Evolutionary conservation across 2,888 invertebrate species (phyloP).

Genomic region (Tenthredo mesomela): DNA sequence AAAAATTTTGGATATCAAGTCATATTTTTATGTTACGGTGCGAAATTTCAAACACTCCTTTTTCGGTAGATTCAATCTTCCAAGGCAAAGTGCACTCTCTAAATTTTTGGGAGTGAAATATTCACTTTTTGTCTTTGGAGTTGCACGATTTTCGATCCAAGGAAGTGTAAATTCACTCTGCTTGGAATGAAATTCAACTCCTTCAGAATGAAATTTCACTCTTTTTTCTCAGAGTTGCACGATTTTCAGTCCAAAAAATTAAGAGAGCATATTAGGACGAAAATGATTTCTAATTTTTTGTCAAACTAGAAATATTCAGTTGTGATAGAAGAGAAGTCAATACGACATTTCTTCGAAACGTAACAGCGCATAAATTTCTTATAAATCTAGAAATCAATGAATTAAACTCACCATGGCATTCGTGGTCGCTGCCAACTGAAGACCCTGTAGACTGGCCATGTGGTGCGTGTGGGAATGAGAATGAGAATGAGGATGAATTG

Average conservation of each 20-base stretch:
- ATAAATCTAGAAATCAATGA: neutral
- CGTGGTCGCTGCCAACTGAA: conserved; percentile 81
- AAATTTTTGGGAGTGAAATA: too few species aligned
- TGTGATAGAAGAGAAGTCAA: neutral
- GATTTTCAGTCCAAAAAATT: too few species aligned
- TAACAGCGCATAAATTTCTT: neutral
- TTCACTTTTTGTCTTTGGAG: too few species aligned
- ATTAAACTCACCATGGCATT: conserved; percentile 82
- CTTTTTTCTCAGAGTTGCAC: too few species aligned
- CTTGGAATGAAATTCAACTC: too few species aligned
- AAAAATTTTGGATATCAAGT: too few species aligned
- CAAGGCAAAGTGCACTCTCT: too few species aligned
- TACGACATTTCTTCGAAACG: too few species aligned
- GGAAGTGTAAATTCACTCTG: too few species aligned
- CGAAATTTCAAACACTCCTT: neutral
- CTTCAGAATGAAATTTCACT: too few species aligned
- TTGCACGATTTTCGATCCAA: too few species aligned
- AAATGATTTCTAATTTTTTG: neutral
- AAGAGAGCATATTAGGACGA: too few species aligned
- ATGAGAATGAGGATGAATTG: conserved; percentile 77
- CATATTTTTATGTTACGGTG: neutral
- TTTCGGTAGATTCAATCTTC: neutral
- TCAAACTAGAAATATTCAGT: neutral
- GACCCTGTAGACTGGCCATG: conserved; percentile 79
- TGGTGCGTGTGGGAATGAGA: conserved; percentile 80